Evolutionary conservation across 2,797 vertebrate genomes (phyloP).

Genomic region (Sibirionetta formosa): DNA sequence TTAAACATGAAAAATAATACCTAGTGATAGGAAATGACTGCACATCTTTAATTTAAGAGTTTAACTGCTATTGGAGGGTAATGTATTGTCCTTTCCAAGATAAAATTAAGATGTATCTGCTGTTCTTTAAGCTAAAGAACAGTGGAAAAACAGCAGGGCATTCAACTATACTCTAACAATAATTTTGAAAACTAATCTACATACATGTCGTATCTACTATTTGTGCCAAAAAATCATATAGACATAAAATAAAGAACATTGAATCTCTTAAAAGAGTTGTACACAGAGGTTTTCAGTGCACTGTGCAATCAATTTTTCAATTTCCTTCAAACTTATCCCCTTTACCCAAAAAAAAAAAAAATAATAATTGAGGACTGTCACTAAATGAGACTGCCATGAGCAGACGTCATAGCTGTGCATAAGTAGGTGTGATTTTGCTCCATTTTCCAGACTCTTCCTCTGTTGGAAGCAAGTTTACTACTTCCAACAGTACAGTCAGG

Average conservation of each 20-base stretch:
- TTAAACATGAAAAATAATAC: not conserved
- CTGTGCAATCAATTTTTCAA: not conserved
- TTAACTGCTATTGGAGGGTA: not conserved
- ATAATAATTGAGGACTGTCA: accelerated
- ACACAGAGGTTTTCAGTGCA: not conserved
- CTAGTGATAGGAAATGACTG: not conserved
- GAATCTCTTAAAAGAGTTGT: not conserved
- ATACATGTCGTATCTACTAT: not conserved
- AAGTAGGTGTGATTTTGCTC: not conserved
- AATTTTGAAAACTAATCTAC: not conserved
- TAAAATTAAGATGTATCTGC: not conserved
- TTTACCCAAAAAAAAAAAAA: not conserved
- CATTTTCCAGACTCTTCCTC: not conserved
- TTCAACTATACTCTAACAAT: not conserved
- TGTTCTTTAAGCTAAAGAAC: not conserved
- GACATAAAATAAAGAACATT: not conserved
- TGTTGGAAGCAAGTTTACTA: not conserved
- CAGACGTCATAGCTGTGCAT: not conserved
- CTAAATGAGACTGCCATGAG: not conserved
- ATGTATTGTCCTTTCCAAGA: not conserved
- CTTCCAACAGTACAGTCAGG: not conserved
- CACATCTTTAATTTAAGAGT: not conserved
- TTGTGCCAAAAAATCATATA: not conserved
- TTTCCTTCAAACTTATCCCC: not conserved
- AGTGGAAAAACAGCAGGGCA: not conserved